Base-by-base conservation (phyloP, 2,113 vertebrate genomes). In the Pangasianodon hypophthalmus region DNA sequence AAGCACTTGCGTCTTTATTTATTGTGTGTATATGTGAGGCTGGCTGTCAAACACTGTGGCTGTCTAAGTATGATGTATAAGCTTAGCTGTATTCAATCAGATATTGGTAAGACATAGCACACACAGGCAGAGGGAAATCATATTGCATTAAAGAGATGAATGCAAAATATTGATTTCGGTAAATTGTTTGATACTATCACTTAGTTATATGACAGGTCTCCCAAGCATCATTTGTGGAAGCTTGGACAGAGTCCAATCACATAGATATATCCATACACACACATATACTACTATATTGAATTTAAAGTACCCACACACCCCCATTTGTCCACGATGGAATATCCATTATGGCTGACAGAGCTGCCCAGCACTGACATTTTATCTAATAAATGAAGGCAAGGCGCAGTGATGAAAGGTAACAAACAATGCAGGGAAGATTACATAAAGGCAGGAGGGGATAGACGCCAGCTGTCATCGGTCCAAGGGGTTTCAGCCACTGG, bases 311-410 rank as follows among this genome's bases (percentile, higher is more conserved):
- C 93, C 85, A 41, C 92, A 88, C 92, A 91, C 92, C 89, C 90
- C 90, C 92, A 90, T 94, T 93, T 85, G 91, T 92, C 92, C 95
- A 95, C 94, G 1, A 92, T 87, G 95, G 95, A 96, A 96, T 95
- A 94, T 93, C 96, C 94, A 95, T 96, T 96, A 96, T 26, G 90
- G 88, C 93, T 95, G 95, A 96, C 94, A 95, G 93, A 95, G 94
- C 94, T 94, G 93, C 92, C 92, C 93, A 94, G 93, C 94, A 92
- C 94, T 95, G 95, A 96, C 95, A 95, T 96, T 95, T 96, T 96
- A 96, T 96, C 96, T 96, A 96, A 96, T 96, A 96, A 96, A 96
- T 95, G 93, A 93, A 92, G 92, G 91, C 79, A 92, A 95, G 91
- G 91, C 92, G 41, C 83, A 37, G 92, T 92, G 92, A 94, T 91